Evolutionary conservation across 2,888 invertebrate species (phyloP).

Genomic region (Sphaeridia pumilis): DNA sequence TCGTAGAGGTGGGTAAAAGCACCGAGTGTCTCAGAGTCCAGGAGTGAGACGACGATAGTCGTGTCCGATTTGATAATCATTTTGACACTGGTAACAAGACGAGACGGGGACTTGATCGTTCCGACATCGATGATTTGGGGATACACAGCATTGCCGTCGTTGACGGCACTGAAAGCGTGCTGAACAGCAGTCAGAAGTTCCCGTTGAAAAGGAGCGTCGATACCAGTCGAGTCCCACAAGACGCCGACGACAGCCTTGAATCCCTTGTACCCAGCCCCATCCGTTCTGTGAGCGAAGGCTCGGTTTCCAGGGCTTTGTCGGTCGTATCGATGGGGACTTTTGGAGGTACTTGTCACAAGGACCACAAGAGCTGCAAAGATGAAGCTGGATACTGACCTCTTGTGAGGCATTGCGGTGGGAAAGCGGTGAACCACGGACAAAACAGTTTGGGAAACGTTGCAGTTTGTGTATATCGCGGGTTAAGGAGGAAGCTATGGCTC

Average conservation of each 20-base stretch:
- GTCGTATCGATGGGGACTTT: no score
- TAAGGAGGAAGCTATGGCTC: no score
- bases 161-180: constrained; percentile 14
- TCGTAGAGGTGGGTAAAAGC: constrained; percentile 19
- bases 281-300: background rate
- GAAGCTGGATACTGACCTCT: no score
- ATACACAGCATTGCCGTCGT: constrained; percentile 3
- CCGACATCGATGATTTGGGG: constrained; percentile 24
- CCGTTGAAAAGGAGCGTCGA: constrained; percentile 22
- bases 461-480: no score
- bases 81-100: constrained; percentile 14
- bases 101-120: background rate
- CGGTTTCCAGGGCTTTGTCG: no score
- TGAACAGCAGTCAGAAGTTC: constrained; percentile 21
- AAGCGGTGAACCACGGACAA: no score
- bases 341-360: no score
- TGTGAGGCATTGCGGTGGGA: no score
- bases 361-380: no score
- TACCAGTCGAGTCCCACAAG: constrained; percentile 20
- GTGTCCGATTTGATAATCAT: constrained; percentile 17
- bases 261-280: no score
- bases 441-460: no score
- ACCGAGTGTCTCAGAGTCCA: constrained; percentile 13
- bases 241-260: no score
- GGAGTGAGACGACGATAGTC: constrained; percentile 16